Conservation (phyloP, 92 coral and sea anemone species). For the Actinernus sp. region DNA sequence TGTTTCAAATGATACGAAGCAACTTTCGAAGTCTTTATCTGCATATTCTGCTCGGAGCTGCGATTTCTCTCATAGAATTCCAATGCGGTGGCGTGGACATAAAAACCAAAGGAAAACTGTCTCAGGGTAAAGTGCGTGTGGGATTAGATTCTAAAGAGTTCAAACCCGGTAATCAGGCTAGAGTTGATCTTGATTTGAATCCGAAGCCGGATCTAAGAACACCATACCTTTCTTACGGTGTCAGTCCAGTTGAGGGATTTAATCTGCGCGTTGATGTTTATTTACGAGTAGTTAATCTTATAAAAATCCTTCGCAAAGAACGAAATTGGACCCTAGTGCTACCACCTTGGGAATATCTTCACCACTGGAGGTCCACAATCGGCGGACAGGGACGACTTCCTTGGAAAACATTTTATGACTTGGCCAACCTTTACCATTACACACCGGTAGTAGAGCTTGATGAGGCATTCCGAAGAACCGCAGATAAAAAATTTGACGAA, state of each 20-base stretch:
- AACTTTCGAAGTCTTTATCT: no score
- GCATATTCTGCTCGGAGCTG: no score
- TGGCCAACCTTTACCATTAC: conserved; percentile 38
- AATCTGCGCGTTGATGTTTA: conserved; percentile 59
- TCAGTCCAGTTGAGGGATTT: conserved; percentile 50
- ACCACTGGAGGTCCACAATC: conserved; percentile 56
- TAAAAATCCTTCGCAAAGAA: conserved; percentile 38
- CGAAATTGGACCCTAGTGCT: conserved; percentile 63
- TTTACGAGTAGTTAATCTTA: conserved; percentile 51
- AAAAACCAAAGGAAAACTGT: no score
- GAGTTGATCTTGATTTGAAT: background rate
- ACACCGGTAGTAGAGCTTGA: conserved; percentile 39
- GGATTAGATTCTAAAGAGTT: no score
- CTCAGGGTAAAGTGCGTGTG: no score
- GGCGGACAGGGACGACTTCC: conserved; percentile 26
- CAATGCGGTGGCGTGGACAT: no score
- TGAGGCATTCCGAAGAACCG: conserved; percentile 19
- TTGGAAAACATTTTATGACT: conserved; percentile 53
- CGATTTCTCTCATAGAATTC: no score
- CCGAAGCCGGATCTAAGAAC: background rate
- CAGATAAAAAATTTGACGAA: conserved; percentile 37
- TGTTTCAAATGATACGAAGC: no score
- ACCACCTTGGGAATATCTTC: conserved; percentile 64
- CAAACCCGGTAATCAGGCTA: no score
- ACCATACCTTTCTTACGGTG: conserved; percentile 53